Base-by-base conservation (phyloP, 2,888 invertebrate genomes). In the Tetropium fuscum region DNA sequence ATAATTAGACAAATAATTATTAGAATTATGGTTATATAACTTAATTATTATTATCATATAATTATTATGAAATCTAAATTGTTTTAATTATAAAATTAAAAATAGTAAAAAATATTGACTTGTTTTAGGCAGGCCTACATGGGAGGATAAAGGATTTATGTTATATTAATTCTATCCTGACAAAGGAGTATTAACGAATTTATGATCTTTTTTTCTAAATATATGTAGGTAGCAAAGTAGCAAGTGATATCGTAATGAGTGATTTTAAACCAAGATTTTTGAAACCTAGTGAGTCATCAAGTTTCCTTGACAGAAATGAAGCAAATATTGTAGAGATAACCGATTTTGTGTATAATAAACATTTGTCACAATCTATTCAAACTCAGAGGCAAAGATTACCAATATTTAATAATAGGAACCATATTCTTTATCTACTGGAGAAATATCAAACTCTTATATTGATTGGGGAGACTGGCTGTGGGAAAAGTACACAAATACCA, bases 401-500 rank as follows among this genome's bases (percentile, higher is more conserved):
- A 0, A 94, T 97, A 63, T 94, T 90, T 76, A 90, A 92, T 78
- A 90, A 92, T 71, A 86, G 92, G 57, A 92, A 90, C 76, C 93
- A 97, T 72, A 93, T 98, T 48, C 83, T 98, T 47, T 97, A 96
- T 80, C 84, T 95, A 63, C 81, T 98, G 72, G 97, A 99, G 81
- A 91, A 91, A 66, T 91, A 91, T 82, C 97, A 97, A 81, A 93
- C 94, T 0, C 83, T 98, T 40, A 88, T 99, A 48, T 83, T 94
- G 53, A 88, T 93, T 34, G 98, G 98, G 1, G 98, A 99, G 80
- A 97, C 98, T 1, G 98, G 98, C 18, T 94, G 93, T 71, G 97
- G 98, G 25, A 95, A 98, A 82, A 96, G 96, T 76, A 98, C 97
- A 0, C 97, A 97, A 84, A 88, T 97, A 63, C 95, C 96, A 44